Conservation (phyloP, 53 echinoderm and acorn worm genomes). For the Henricia sp. region DNA sequence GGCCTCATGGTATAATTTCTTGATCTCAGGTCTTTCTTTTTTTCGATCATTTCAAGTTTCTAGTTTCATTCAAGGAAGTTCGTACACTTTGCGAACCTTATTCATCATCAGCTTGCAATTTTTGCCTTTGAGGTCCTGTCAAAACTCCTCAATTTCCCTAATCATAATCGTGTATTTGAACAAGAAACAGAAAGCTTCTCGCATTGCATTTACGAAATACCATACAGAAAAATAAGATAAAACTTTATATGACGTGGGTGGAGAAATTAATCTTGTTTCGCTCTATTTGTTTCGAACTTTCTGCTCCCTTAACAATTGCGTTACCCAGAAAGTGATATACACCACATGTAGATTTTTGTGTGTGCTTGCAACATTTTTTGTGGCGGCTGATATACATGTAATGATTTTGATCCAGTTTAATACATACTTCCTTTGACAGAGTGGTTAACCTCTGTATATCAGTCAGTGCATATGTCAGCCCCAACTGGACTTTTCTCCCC, state of each 20-base stretch:
- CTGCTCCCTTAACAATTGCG: not conserved
- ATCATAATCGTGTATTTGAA: not conserved
- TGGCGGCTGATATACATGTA: not conserved
- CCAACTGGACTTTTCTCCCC: not conserved
- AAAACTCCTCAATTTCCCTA: not conserved
- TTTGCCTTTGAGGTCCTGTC: not conserved
- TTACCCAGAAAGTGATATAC: not conserved
- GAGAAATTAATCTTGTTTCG: not conserved
- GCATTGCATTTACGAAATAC: conserved; percentile 2
- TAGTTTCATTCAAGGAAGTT: not conserved
- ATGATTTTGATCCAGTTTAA: conserved; percentile 35
- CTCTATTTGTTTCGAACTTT: not conserved
- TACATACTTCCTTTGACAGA: conserved; percentile 20
- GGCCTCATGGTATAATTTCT: too few species aligned
- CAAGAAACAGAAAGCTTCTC: not conserved
- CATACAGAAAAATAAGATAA: too few species aligned
- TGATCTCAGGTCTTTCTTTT: too few species aligned
- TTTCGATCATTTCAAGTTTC: too few species aligned
- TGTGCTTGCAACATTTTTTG: not conserved
- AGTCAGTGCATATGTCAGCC: not conserved
- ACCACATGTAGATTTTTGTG: not conserved
- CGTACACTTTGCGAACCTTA: not conserved
- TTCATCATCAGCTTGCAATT: not conserved
- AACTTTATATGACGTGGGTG: not conserved
- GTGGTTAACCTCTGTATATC: not conserved